phyloP scores from a whole-genome alignment of 2,888 invertebrate species.

The Buathra laborator region DNA sequence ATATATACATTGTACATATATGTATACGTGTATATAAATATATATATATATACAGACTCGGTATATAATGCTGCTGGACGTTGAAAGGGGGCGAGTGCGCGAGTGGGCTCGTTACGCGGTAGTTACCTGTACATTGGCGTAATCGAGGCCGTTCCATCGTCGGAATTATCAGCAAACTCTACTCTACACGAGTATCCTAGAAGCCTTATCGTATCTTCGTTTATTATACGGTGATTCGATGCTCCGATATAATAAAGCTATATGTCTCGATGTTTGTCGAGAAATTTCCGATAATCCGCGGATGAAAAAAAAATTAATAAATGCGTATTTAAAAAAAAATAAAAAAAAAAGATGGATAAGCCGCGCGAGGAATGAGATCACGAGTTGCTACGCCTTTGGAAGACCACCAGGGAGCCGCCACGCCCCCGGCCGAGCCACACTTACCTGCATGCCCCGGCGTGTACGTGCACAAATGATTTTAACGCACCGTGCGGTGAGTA shows the following conservation, averaged over 20 bases:
- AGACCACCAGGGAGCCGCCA: constrained; percentile 84
- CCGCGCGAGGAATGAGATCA: constrained; percentile 5
- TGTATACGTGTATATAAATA: constrained; percentile 2
- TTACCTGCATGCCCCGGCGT: constrained; percentile 72
- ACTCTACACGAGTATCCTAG: background rate
- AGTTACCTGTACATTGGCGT: constrained; percentile 79
- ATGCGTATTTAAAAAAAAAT: background rate
- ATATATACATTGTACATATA: constrained; percentile 4
- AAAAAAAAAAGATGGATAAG: background rate
- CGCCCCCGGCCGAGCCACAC: constrained; percentile 79
- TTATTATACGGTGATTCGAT: background rate
- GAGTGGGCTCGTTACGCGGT: constrained; percentile 80
- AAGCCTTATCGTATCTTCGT: background rate
- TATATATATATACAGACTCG: background rate
- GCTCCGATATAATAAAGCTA: too few species aligned
- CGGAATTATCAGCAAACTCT: background rate
- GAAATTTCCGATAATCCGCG: background rate
- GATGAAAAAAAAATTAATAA: background rate
- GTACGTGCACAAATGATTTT: constrained; percentile 75
- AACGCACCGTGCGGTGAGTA: constrained; percentile 70
- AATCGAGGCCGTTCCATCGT: constrained; percentile 56
- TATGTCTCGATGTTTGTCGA: background rate
- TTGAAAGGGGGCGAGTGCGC: constrained; percentile 72
- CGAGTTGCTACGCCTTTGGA: constrained; percentile 72
- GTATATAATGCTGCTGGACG: constrained; percentile 62